phyloP scores from a whole-genome alignment of 2,888 invertebrate species.

The Drosophila lacicola region DNA sequence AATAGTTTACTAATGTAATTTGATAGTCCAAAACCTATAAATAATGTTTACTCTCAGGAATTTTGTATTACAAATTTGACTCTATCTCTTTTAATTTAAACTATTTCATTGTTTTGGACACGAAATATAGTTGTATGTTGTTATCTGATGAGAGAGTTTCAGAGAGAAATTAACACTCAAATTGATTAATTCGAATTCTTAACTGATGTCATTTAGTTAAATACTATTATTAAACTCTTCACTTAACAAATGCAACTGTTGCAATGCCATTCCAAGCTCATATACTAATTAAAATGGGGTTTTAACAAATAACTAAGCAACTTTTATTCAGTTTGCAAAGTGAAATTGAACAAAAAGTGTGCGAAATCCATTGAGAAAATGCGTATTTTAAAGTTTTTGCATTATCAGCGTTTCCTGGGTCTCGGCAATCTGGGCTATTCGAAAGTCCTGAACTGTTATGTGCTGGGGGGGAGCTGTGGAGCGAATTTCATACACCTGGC shows the following conservation, averaged over 20 bases:
- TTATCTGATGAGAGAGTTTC: too few relatives aligned
- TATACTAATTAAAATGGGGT: background rate
- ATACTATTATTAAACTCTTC: background rate
- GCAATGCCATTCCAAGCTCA: slow-evolving; percentile 11
- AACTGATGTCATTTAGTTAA: background rate
- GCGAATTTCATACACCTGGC: slow-evolving; percentile 7
- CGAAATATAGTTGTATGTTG: too few relatives aligned
- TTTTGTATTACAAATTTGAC: too few relatives aligned
- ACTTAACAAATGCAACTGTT: background rate
- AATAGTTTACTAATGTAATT: too few relatives aligned
- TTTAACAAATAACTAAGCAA: background rate
- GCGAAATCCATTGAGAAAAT: slow-evolving; percentile 6
- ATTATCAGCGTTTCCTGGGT: slow-evolving; percentile 59
- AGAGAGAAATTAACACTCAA: too few relatives aligned
- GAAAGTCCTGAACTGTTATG: slow-evolving; percentile 1
- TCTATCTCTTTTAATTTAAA: too few relatives aligned
- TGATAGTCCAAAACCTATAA: too few relatives aligned
- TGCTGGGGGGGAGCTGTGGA: slow-evolving; percentile 20
- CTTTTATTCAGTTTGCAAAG: slow-evolving; percentile 14
- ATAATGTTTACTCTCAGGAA: too few relatives aligned
- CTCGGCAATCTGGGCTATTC: slow-evolving; percentile 42
- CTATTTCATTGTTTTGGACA: too few relatives aligned
- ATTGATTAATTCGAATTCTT: background rate
- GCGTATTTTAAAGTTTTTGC: slow-evolving; percentile 38
- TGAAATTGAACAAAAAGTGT: background rate